These are phyloP conservation scores for Cavia aperea DNA, from an alignment of 2,113 vertebrate species.

Conservation along the genomic window DNA sequence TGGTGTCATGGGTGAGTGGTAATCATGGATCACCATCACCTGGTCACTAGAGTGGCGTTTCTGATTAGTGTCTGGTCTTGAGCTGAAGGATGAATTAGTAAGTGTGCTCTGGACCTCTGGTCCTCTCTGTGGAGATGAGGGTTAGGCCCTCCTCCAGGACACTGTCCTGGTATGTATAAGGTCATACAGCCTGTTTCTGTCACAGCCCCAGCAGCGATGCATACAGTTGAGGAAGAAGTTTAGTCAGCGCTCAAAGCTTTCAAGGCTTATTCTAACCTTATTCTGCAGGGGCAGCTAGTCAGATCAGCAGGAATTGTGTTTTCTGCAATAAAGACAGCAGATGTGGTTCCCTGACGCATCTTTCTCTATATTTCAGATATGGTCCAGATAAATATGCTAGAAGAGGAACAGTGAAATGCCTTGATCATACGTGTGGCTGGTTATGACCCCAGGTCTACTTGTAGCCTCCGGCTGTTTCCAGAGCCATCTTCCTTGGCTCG, in stretches of 20 bases:
- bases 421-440: not conserved
- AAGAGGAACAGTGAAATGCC: not conserved
- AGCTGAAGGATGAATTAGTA: conserved; percentile 20
- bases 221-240: not conserved
- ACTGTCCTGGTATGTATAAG: not conserved
- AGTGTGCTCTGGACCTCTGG: not conserved
- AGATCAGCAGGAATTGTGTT: not conserved
- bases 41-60: not conserved
- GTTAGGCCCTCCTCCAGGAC: not conserved
- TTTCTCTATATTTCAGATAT: not conserved
- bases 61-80: not conserved
- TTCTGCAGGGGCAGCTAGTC: not conserved
- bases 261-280: not conserved
- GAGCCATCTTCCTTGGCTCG: not conserved
- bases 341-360: not conserved
- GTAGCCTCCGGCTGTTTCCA: not conserved
- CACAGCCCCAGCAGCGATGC: not conserved
- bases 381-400: conserved; percentile 9
- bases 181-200: not conserved
- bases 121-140: not conserved
- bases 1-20: not conserved
- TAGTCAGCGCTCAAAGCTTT: not conserved
- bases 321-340: not conserved
- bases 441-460: not conserved
- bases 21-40: not conserved